Percentiles rank a stretch among this genome's conserved stretches.
Conservation (phyloP, 2,113 vertebrate species). For the Lophius piscatorius region DNA sequence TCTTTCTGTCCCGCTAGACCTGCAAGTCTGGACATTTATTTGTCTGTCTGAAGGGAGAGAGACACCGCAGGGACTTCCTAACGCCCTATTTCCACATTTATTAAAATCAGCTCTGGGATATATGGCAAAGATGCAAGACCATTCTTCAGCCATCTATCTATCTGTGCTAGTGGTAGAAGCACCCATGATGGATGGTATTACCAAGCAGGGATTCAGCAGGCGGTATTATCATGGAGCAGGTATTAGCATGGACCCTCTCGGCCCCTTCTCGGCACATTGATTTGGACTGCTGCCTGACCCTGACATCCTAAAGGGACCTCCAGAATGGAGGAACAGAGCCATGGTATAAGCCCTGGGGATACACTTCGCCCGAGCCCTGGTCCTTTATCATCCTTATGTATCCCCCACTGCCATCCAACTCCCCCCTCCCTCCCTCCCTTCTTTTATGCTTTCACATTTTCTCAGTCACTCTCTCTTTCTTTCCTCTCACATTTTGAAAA, state of each 20-base stretch:
- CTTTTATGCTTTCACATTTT: constrained; percentile 1
- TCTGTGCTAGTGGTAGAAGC: constrained; percentile 47
- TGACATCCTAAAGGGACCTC: constrained; percentile 59
- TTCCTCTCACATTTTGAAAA: not conserved
- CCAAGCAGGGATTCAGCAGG: constrained; percentile 63
- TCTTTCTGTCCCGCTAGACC: constrained; percentile 51
- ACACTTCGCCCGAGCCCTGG: constrained; percentile 36
- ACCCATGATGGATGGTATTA: constrained; percentile 67
- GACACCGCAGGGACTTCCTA: constrained; percentile 37
- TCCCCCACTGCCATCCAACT: constrained; percentile 32
- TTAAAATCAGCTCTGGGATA: constrained; percentile 67
- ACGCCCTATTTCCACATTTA: constrained; percentile 58
- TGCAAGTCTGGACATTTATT: constrained; percentile 60
- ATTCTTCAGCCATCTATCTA: constrained; percentile 48
- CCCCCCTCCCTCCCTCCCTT: constrained; percentile 11
- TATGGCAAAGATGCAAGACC: constrained; percentile 32
- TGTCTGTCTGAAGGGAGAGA: constrained; percentile 57
- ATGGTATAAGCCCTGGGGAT: constrained; percentile 54
- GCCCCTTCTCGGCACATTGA: constrained; percentile 61
- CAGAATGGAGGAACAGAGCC: constrained; percentile 43
- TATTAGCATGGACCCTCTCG: constrained; percentile 66
- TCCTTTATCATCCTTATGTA: constrained; percentile 68
- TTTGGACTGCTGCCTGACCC: constrained; percentile 63
- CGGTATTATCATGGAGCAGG: constrained; percentile 50
- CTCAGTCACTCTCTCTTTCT: not conserved